A percentile compares a stretch with the other conserved stretches of the same genome.
Evolutionary conservation across 1,140 invertebrate species (phyloP).

Genomic region (Bacillus rossius): DNA sequence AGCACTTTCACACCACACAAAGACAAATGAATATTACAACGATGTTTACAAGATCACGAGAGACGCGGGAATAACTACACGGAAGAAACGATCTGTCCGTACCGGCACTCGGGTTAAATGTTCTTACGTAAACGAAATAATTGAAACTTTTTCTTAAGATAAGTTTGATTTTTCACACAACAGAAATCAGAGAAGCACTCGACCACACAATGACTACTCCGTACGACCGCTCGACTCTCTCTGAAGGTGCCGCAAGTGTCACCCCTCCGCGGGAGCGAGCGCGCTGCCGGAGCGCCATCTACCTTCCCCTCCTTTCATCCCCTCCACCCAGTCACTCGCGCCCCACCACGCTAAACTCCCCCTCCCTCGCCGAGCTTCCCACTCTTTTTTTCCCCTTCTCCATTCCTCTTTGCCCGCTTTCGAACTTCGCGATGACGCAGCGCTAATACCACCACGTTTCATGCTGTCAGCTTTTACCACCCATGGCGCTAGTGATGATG

Average conservation of each 20-base stretch:
- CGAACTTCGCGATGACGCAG: constrained; percentile 30
- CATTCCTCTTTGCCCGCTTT: background rate
- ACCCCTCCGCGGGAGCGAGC: no score
- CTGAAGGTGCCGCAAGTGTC: constrained; percentile 34
- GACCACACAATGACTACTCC: constrained; percentile 20
- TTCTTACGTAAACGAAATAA: no score
- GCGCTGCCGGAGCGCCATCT: background rate
- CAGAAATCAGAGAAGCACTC: background rate
- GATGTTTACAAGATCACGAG: no score
- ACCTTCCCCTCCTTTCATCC: constrained; percentile 4
- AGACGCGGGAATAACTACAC: no score
- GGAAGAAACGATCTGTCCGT: background rate
- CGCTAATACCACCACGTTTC: constrained; percentile 35
- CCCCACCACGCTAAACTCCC: background rate
- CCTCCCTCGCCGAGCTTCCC: background rate
- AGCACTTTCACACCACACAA: no score
- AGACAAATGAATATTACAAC: no score
- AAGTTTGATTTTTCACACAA: no score
- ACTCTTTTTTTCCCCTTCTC: background rate
- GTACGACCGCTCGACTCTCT: constrained; percentile 26
- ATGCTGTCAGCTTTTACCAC: constrained; percentile 41
- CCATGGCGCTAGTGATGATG: constrained; percentile 45
- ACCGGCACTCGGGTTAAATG: no score
- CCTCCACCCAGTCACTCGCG: no score
- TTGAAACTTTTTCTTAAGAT: no score